Base-by-base conservation (phyloP, 1,140 invertebrate genomes). In the Epicauta chinensis region DNA sequence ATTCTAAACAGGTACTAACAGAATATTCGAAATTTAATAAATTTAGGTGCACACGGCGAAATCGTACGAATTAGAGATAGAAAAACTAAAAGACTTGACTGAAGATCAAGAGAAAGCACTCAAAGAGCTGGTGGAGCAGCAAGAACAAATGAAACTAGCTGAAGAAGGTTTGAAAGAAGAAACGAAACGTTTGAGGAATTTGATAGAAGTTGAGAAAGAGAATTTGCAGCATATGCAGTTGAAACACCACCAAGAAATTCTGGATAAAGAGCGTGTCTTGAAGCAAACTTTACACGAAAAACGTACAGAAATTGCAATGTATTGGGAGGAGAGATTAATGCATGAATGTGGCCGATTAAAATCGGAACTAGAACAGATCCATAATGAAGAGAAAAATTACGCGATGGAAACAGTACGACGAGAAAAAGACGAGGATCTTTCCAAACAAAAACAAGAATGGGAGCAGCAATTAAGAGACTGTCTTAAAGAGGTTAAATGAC, bases 101-200 rank as follows among this genome's bases (percentile, higher is more conserved):
- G 64, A 71, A 49, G 80, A 83, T 55, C 80, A 82, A 60, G 73
- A 78, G 58, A 70, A 73, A 53, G 73, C 77, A 10, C 69, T 83
- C 32, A 63, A 75, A 47, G 68, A 72, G n/a, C 72, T 81, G 3
- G 67, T 72, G 30, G 69, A 78, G 32, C 75, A 80, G 58, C 73
- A 78, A 40, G 80, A 79, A 51, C 73, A 77, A 55, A 73, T 81
- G 51, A 73, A 77, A 58, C 62, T 70, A 41, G 74, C 72, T 46
- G 81, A 82, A 55, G 71, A 71, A 53, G 72, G 66, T 47, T 63
- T 82, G 3, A 74, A 79, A 60, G 72, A 77, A 16, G 78, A 82
- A 62, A 68, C 79, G 16, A 67, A 74, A 47, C 71, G 72, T 51
- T 67, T 79, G 29, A 66, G 69, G 49, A 71, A 70, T 46, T 63